Conservation (phyloP, 1,140 invertebrate genomes). For the Tribolium castaneum region DNA sequence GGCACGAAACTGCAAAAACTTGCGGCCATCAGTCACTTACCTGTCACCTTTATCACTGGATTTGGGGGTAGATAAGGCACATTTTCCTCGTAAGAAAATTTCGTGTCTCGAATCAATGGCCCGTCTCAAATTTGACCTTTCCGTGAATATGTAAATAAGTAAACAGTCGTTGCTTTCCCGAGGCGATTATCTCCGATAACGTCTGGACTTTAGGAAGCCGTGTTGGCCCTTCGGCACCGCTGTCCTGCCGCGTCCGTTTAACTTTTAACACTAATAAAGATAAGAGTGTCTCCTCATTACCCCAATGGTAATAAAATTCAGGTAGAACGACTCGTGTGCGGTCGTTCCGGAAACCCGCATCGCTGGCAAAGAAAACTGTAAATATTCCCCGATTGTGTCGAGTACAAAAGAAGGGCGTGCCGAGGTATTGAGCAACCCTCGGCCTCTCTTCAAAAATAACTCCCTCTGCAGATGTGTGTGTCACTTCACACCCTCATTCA, state of each 20-base stretch:
- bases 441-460: constrained; percentile 26
- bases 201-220: neutral
- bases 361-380: neutral
- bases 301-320: neutral
- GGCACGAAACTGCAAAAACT: neutral
- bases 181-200: neutral
- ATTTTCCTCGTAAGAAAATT: neutral
- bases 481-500: constrained; percentile 43
- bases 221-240: too few species aligned
- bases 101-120: neutral
- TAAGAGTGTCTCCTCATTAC: neutral
- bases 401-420: constrained; percentile 18
- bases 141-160: neutral
- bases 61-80: neutral
- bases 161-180: neutral
- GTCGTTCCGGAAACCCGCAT: neutral
- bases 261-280: constrained; percentile 24
- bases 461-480: constrained; percentile 31
- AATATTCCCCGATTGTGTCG: constrained; percentile 20
- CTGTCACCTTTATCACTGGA: neutral
- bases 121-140: neutral
- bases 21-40: neutral
- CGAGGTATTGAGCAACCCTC: constrained; percentile 22
- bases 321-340: neutral
- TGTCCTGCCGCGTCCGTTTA: too few species aligned